Conservation (phyloP, 2,113 vertebrate genomes). For the Passer domesticus region DNA sequence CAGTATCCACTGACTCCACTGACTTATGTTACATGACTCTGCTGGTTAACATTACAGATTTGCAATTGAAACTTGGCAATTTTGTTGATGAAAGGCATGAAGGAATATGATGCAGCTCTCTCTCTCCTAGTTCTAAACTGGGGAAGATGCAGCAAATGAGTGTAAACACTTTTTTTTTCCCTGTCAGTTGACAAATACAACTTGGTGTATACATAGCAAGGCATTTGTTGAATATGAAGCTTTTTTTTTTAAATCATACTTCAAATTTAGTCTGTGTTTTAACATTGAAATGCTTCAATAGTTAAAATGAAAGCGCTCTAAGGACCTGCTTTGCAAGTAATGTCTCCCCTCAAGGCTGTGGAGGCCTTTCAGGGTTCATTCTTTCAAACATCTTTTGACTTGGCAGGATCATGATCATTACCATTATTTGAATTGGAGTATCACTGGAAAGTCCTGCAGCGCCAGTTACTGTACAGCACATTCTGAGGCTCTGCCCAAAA, state of each 20-base stretch:
- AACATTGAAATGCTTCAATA: background rate
- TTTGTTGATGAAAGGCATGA: slow-evolving; percentile 33
- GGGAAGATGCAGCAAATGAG: background rate
- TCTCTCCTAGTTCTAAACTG: background rate
- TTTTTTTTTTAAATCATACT: background rate
- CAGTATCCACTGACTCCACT: background rate
- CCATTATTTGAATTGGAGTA: slow-evolving; percentile 24
- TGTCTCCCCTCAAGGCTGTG: background rate
- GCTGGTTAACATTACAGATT: slow-evolving; percentile 17
- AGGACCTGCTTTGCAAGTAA: background rate
- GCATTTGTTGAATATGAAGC: background rate
- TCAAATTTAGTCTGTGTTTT: background rate
- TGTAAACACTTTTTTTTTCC: background rate
- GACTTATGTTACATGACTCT: background rate
- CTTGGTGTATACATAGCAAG: background rate
- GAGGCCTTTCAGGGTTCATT: slow-evolving; percentile 15
- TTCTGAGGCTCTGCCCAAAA: slow-evolving; percentile 19
- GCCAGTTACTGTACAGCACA: background rate
- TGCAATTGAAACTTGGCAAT: slow-evolving; percentile 27
- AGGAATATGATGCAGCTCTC: background rate
- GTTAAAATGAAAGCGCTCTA: background rate
- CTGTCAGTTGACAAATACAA: background rate
- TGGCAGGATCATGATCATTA: background rate
- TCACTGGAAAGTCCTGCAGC: background rate
- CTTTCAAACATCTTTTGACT: slow-evolving; percentile 2